These are phyloP conservation scores for Nasalis larvatus DNA, from an alignment of 2,113 vertebrate species.

Conservation along the genomic window DNA sequence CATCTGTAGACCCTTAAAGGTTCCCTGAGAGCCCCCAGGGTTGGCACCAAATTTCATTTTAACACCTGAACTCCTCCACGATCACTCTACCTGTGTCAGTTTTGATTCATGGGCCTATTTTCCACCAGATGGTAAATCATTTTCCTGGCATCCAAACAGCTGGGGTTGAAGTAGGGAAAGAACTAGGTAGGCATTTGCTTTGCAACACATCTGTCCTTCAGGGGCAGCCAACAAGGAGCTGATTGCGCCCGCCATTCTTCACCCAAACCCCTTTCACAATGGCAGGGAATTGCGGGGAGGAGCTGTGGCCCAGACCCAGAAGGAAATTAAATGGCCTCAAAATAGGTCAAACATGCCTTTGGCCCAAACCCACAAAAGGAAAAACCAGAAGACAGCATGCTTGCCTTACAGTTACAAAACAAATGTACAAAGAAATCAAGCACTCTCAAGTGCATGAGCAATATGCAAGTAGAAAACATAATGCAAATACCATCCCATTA, in stretches of 20 bases:
- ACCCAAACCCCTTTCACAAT: neutral
- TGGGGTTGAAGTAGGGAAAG: neutral
- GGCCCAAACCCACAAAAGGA: conserved; percentile 47
- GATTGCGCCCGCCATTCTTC: neutral
- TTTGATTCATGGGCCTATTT: neutral
- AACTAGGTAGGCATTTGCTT: neutral
- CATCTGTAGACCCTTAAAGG: neutral
- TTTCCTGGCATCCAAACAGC: neutral
- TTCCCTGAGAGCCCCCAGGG: neutral
- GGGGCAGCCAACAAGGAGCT: conserved; percentile 6
- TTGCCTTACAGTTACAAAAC: conserved; percentile 48
- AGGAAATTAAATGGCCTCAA: conserved; percentile 65
- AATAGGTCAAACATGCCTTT: conserved; percentile 70
- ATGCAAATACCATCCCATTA: neutral
- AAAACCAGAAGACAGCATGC: conserved; percentile 24
- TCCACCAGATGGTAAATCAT: neutral
- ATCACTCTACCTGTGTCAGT: neutral
- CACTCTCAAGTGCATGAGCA: neutral
- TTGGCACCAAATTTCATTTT: neutral
- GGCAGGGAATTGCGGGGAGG: conserved; percentile 7
- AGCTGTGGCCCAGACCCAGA: conserved; percentile 40
- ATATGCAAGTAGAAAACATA: neutral
- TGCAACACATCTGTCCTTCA: neutral
- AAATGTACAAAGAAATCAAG: neutral
- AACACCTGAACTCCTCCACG: neutral